phyloP scores from a whole-genome alignment of 2,888 invertebrate genomes.

The Heteropelma amictum region DNA sequence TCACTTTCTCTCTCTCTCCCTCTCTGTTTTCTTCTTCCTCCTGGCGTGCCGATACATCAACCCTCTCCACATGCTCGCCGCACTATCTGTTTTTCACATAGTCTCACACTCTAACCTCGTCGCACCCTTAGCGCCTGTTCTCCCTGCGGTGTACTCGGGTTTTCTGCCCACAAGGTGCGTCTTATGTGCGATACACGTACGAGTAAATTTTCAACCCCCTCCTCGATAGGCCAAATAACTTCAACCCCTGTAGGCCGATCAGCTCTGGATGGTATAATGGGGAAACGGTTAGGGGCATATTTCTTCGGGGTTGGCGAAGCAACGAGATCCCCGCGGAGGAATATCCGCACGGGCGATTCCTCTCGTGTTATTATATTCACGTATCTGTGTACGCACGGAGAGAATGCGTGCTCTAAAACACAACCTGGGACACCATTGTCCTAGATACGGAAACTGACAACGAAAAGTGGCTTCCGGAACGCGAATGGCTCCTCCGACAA shows the following conservation, averaged over 20 bases:
- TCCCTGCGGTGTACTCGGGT: conserved; percentile 29
- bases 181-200: conserved; percentile 1
- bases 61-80: conserved; percentile 47
- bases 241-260: conserved; percentile 64
- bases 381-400: neutral
- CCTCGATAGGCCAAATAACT: conserved; percentile 64
- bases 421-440: conserved; percentile 67
- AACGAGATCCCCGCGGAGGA: conserved; percentile 58
- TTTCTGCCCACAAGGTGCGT: conserved; percentile 55
- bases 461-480: conserved; percentile 54
- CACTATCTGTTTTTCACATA: conserved; percentile 23
- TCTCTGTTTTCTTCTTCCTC: conserved; percentile 47
- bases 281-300: conserved; percentile 73
- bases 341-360: conserved; percentile 56
- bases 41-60: conserved; percentile 32
- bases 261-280: conserved; percentile 66
- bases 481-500: conserved; percentile 16
- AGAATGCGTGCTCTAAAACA: conserved; percentile 49
- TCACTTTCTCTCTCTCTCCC: conserved; percentile 55
- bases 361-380: conserved; percentile 39
- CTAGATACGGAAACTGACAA: conserved; percentile 71
- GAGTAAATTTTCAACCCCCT: conserved; percentile 57
- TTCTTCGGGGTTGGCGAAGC: conserved; percentile 67
- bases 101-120: conserved; percentile 4
- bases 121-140: neutral